Evolutionary conservation across 1,140 invertebrate species (phyloP).

Genomic region (Stegodyphus dumicola): DNA sequence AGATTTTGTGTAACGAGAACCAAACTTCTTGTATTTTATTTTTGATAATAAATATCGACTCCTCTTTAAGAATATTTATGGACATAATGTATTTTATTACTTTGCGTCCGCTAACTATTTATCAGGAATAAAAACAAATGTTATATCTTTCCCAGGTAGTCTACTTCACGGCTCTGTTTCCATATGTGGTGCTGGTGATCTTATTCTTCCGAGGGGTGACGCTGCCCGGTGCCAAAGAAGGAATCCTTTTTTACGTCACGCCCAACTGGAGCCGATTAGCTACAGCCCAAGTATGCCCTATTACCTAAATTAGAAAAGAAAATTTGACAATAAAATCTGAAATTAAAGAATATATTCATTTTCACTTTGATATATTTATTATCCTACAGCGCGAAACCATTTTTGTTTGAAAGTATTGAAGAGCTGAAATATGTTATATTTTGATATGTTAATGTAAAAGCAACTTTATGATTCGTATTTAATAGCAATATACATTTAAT

Average conservation of each 20-base stretch:
- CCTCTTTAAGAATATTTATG: neutral
- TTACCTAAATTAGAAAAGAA: neutral
- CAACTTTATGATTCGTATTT: too few species aligned
- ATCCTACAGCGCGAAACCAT: too few species aligned
- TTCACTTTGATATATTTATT: too few species aligned
- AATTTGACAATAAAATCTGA: neutral
- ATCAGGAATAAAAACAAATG: neutral
- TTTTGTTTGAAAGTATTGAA: too few species aligned
- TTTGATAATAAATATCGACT: too few species aligned
- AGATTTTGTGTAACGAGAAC: too few species aligned
- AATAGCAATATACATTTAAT: too few species aligned
- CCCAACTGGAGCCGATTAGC: constrained; percentile 68
- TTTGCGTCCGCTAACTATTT: neutral
- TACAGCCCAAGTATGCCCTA: constrained; percentile 64
- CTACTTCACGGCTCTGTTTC: constrained; percentile 87
- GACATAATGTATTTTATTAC: neutral
- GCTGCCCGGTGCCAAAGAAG: constrained; percentile 65
- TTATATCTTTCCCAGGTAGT: constrained; percentile 67
- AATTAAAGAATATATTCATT: too few species aligned
- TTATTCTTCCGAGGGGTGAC: constrained; percentile 66
- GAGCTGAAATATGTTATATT: too few species aligned
- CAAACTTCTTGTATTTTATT: too few species aligned
- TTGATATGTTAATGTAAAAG: too few species aligned
- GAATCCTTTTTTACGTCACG: constrained; percentile 69
- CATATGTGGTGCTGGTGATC: constrained; percentile 72